phyloP scores from a whole-genome alignment of 1,140 invertebrate genomes.

The Prorops nasuta region DNA sequence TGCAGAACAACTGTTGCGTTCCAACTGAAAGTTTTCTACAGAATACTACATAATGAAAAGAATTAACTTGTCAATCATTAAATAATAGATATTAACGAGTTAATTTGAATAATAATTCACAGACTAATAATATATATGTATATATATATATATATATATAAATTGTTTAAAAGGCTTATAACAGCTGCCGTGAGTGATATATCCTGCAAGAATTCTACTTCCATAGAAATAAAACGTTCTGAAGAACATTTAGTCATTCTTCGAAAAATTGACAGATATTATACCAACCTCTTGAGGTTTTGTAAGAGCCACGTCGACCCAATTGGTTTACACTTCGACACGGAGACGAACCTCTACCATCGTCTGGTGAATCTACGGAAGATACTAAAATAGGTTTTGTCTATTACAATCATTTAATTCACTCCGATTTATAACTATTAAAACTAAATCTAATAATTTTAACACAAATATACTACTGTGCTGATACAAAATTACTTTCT shows the following conservation, averaged over 20 bases:
- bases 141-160: constrained; percentile 6
- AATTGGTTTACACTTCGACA: constrained; percentile 68
- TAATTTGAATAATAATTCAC: constrained; percentile 26
- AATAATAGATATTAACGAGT: too few species aligned
- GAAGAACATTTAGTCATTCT: constrained; percentile 24
- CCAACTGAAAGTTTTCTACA: constrained; percentile 43
- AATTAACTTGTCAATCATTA: too few species aligned
- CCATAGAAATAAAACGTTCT: constrained; percentile 38
- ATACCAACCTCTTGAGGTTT: constrained; percentile 77
- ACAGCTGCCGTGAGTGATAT: too few species aligned
- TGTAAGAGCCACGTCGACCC: constrained; percentile 79
- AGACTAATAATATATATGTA: constrained; percentile 25
- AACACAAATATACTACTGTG: too few species aligned
- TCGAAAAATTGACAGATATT: too few species aligned
- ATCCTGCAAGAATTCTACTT: constrained; percentile 35
- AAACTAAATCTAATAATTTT: not conserved
- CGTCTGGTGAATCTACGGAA: constrained; percentile 77
- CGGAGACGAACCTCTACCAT: constrained; percentile 72
- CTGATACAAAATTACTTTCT: too few species aligned
- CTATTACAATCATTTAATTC: constrained; percentile 37
- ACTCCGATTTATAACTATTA: not conserved
- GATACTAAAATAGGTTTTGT: constrained; percentile 55
- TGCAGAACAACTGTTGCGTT: constrained; percentile 48
- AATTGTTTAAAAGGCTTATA: too few species aligned
- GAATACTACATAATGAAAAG: too few species aligned